A percentile compares a stretch with the other conserved stretches of the same genome.
phyloP scores from a whole-genome alignment of 2,797 vertebrate species.

The Chelonia mydas region DNA sequence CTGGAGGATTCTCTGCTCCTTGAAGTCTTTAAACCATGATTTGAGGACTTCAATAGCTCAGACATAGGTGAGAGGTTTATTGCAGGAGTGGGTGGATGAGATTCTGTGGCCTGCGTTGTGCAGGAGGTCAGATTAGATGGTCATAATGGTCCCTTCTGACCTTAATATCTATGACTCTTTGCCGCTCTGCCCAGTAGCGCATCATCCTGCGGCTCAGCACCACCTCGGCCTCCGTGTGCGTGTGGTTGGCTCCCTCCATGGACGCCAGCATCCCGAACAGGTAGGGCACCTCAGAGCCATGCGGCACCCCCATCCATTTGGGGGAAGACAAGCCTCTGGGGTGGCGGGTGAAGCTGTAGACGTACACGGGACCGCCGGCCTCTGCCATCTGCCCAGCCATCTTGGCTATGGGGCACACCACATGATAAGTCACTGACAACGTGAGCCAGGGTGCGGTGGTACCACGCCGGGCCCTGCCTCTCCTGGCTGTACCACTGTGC shows the following conservation, averaged over 20 bases:
- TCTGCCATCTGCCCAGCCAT: conserved; percentile 72
- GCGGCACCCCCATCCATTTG: conserved; percentile 83
- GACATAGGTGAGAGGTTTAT: too few species aligned
- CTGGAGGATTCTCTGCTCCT: too few species aligned
- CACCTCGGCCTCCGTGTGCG: conserved; percentile 77
- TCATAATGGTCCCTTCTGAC: too few species aligned
- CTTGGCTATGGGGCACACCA: conserved; percentile 76
- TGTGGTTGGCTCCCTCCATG: neutral
- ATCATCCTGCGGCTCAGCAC: conserved; percentile 82
- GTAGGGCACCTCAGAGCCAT: conserved; percentile 85
- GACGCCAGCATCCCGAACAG: conserved; percentile 82
- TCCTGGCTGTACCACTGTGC: conserved; percentile 81
- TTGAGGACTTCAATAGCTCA: too few species aligned
- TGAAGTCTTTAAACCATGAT: too few species aligned
- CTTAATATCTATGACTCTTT: too few species aligned
- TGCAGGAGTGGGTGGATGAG: too few species aligned
- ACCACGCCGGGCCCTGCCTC: conserved; percentile 57
- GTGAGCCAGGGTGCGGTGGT: conserved; percentile 70
- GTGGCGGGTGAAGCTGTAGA: conserved; percentile 82
- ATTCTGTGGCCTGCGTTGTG: too few species aligned
- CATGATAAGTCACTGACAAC: conserved; percentile 71
- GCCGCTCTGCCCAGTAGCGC: conserved; percentile 80
- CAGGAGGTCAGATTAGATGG: too few species aligned
- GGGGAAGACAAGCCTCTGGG: conserved; percentile 82
- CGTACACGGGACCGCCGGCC: conserved; percentile 69